Percentiles rank a stretch among this genome's conserved stretches.
These are phyloP conservation scores for Bhutanitis thaidina DNA, from an alignment of 2,888 invertebrate species.

Conservation along the genomic window DNA sequence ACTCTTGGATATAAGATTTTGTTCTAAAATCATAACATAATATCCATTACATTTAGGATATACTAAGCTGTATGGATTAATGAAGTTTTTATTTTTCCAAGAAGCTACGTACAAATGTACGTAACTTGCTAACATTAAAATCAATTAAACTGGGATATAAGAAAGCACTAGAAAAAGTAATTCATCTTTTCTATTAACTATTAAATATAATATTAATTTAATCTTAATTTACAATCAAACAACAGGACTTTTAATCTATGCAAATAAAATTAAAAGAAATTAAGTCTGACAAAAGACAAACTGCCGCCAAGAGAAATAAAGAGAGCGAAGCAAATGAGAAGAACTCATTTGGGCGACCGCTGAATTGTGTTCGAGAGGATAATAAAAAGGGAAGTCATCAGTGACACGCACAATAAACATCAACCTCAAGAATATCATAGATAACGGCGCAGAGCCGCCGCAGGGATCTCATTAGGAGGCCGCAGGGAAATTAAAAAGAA, in stretches of 20 bases:
- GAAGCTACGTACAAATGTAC: too few relatives aligned
- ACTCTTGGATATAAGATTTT: background rate
- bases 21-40: background rate
- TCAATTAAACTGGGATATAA: too few relatives aligned
- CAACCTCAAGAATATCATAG: conserved; percentile 81
- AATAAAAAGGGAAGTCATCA: conserved; percentile 79
- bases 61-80: too few relatives aligned
- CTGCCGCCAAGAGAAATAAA: conserved; percentile 77
- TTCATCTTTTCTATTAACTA: too few relatives aligned
- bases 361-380: conserved; percentile 79
- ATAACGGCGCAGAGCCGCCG: conserved; percentile 68
- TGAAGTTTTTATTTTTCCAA: too few relatives aligned
- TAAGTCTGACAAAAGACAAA: conserved; percentile 73
- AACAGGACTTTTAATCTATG: conserved; percentile 2
- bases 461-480: conserved; percentile 79
- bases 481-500: conserved; percentile 81
- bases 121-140: too few relatives aligned
- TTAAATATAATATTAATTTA: too few relatives aligned
- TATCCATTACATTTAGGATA: too few relatives aligned
- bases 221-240: background rate
- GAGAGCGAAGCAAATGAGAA: conserved; percentile 76
- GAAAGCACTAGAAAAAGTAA: too few relatives aligned
- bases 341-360: conserved; percentile 75
- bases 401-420: conserved; percentile 81
- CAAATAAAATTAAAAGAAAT: conserved; percentile 46